phyloP scores from a whole-genome alignment of 2,113 vertebrate species.

The Trogon melanurus region DNA sequence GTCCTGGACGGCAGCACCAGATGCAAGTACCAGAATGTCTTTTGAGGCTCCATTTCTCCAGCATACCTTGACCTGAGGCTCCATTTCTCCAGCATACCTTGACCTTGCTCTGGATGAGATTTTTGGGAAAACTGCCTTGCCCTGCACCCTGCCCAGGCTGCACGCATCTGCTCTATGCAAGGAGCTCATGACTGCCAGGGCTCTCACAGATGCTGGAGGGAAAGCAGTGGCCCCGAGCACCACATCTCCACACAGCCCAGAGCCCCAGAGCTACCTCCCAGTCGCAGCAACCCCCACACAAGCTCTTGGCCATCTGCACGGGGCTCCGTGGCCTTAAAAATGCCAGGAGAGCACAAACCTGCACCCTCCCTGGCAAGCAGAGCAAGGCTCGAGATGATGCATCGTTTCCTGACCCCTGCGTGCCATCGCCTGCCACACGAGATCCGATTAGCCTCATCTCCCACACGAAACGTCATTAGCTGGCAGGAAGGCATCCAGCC shows the following conservation, averaged over 20 bases:
- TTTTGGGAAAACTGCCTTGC: neutral
- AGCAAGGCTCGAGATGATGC: neutral
- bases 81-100: neutral
- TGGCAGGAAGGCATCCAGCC: constrained; percentile 22
- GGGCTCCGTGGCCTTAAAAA: neutral
- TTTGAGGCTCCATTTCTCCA: no score
- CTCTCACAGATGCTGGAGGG: neutral
- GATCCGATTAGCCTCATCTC: neutral
- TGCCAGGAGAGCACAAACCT: neutral
- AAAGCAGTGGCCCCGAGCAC: accelerated
- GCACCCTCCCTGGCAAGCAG: accelerated
- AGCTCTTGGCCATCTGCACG: neutral
- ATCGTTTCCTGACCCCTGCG: neutral
- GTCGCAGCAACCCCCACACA: neutral
- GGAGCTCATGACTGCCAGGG: neutral
- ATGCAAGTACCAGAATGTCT: neutral
- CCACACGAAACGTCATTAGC: neutral
- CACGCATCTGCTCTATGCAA: accelerated
- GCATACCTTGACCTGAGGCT: no score
- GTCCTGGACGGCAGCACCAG: neutral
- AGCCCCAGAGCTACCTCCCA: neutral
- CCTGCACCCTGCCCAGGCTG: accelerated
- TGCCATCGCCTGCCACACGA: neutral
- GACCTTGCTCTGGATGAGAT: neutral
- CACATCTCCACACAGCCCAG: neutral